Evolutionary conservation across 2,113 vertebrate genomes (phyloP).

Genomic region (Probosciger aterrimus): DNA sequence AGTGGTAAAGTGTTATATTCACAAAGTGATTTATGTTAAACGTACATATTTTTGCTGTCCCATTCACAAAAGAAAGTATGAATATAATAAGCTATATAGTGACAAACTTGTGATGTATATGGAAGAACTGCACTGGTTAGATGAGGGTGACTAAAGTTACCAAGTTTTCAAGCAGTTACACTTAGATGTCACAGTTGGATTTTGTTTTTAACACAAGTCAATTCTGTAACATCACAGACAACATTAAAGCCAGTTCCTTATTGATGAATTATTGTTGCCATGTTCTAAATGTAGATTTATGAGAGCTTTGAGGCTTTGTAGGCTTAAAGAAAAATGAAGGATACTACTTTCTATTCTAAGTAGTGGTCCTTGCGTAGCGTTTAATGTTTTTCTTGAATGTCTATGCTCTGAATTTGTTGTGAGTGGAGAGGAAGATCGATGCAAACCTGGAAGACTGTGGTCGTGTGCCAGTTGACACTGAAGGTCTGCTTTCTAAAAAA

Average conservation of each 20-base stretch:
- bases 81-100: background rate
- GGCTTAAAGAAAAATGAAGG: background rate
- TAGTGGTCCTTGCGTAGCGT: background rate
- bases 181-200: constrained; percentile 16
- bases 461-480: rapidly evolving
- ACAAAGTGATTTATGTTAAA: background rate
- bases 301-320: background rate
- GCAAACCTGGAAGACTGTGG: background rate
- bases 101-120: background rate
- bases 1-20: background rate
- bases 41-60: rapidly evolving
- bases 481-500: background rate
- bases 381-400: background rate
- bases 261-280: background rate
- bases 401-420: background rate
- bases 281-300: background rate
- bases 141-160: background rate
- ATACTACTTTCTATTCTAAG: background rate
- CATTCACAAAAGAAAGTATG: background rate
- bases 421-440: background rate
- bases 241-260: background rate
- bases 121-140: background rate
- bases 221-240: background rate
- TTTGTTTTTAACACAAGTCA: constrained; percentile 12
- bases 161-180: constrained; percentile 23